Percentiles rank a stretch among this genome's conserved stretches.
phyloP scores from a whole-genome alignment of 2,797 vertebrate species.

The Silurus aristotelis region DNA sequence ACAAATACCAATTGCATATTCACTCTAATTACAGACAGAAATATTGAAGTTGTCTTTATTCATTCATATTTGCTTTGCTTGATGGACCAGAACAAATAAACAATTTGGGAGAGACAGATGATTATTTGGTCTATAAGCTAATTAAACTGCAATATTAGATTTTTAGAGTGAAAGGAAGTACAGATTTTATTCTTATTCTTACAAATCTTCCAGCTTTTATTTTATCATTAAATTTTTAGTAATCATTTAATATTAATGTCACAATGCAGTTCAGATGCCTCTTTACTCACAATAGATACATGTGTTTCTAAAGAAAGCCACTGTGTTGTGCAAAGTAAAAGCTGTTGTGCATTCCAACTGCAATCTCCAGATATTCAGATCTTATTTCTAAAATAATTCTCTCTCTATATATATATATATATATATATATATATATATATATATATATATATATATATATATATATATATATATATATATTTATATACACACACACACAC shows the following conservation, averaged over 20 bases:
- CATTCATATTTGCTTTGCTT: slow-evolving; percentile 54
- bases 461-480: no score
- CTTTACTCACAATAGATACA: neutral
- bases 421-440: no score
- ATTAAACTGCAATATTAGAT: slow-evolving; percentile 12
- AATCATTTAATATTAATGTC: neutral
- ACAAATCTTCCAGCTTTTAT: neutral
- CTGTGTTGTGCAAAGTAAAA: neutral
- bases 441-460: no score
- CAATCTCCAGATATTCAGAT: neutral
- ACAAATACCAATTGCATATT: slow-evolving; percentile 66
- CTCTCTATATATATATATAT: no score
- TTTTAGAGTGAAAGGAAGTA: slow-evolving; percentile 6
- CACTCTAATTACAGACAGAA: slow-evolving; percentile 59
- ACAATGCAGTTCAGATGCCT: neutral
- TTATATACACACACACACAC: no score
- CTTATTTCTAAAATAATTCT: no score
- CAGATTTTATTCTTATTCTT: neutral
- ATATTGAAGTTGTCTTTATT: slow-evolving; percentile 57
- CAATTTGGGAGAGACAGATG: slow-evolving; percentile 21
- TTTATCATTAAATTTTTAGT: neutral
- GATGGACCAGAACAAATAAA: slow-evolving; percentile 16
- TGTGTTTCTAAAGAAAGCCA: neutral
- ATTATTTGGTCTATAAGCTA: slow-evolving; percentile 17
- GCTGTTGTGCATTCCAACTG: neutral